These are phyloP conservation scores for Abramis brama DNA, from an alignment of 2,113 vertebrate genomes.

Conservation along the genomic window DNA sequence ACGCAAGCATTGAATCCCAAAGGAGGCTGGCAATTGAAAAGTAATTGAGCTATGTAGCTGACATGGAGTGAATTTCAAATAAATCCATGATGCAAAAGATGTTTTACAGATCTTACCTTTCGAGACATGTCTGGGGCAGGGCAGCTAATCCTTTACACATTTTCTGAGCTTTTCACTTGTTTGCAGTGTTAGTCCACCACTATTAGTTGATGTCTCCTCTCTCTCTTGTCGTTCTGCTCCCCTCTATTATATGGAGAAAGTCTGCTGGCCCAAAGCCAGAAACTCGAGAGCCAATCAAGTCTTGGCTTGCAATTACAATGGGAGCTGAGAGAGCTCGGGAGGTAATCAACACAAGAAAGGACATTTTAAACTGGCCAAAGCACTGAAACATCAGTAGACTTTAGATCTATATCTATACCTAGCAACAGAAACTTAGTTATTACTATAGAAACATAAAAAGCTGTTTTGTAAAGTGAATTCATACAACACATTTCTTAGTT, in stretches of 20 bases:
- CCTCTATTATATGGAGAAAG: constrained; percentile 69
- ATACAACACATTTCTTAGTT: background rate
- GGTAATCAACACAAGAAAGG: constrained; percentile 38
- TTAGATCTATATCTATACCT: constrained; percentile 29
- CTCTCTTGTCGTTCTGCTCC: constrained; percentile 62
- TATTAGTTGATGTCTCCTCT: constrained; percentile 53
- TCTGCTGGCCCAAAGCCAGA: constrained; percentile 70
- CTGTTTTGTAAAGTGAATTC: background rate
- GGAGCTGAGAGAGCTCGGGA: constrained; percentile 42
- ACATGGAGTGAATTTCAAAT: background rate
- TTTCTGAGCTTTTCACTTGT: constrained; percentile 59
- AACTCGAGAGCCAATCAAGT: constrained; percentile 74
- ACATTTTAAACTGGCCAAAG: constrained; percentile 20
- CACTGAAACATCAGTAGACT: background rate
- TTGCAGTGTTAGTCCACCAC: constrained; percentile 43
- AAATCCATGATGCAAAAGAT: background rate
- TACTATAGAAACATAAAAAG: background rate
- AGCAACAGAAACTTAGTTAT: background rate
- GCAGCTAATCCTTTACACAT: constrained; percentile 84
- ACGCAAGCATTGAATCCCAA: background rate
- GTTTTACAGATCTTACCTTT: constrained; percentile 70
- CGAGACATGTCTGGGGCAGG: constrained; percentile 78
- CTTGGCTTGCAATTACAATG: constrained; percentile 59
- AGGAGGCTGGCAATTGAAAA: background rate
- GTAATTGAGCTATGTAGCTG: background rate